A percentile compares a stretch with the other conserved stretches of the same genome.
Conservation (phyloP, 2,888 invertebrate genomes). For the Tenthredo notha region DNA sequence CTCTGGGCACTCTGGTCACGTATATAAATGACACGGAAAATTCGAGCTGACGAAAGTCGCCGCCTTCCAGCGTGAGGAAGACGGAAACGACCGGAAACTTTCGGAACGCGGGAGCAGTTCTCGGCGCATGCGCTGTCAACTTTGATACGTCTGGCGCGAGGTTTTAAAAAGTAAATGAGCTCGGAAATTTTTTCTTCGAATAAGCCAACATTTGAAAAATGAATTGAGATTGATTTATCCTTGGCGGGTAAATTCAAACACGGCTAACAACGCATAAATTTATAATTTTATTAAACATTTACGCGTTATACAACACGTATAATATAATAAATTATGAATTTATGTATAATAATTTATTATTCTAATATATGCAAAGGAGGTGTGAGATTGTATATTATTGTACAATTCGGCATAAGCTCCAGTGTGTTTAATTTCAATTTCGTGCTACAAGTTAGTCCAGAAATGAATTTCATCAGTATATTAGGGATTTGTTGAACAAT, state of each 20-base stretch:
- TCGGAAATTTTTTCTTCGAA: too few species aligned
- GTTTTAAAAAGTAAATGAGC: too few species aligned
- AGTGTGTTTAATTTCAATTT: neutral
- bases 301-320: neutral
- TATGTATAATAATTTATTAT: neutral
- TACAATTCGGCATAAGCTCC: neutral
- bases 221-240: too few species aligned
- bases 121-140: too few species aligned
- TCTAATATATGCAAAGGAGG: neutral
- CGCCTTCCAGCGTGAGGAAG: too few species aligned
- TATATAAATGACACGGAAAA: too few species aligned
- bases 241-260: neutral
- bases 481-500: neutral
- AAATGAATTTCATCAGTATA: neutral
- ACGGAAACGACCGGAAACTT: too few species aligned
- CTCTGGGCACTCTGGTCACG: too few species aligned
- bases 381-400: slow-evolving; percentile 10
- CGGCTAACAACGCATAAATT: neutral
- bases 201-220: too few species aligned
- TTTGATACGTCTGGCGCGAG: too few species aligned
- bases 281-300: neutral
- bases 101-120: too few species aligned
- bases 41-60: too few species aligned
- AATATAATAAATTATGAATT: slow-evolving; percentile 18
- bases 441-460: neutral